Evolutionary conservation across 23 tunicate genomes (phyloP).

Genomic region (Ascidia mentula): DNA sequence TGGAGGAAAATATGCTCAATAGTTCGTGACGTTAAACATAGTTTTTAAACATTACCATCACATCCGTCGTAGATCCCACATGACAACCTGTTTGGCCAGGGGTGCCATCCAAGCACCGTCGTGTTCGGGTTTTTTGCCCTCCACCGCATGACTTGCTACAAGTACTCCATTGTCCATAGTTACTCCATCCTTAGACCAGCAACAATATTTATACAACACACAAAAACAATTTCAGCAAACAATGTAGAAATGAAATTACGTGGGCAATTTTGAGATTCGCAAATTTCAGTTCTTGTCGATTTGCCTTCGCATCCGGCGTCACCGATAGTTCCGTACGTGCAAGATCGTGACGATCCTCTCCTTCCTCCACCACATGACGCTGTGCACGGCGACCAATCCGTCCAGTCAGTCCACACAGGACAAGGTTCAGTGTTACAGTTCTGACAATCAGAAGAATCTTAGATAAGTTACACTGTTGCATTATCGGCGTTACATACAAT

Average conservation of each 20-base stretch:
- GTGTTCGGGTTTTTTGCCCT: slow-evolving; percentile 12
- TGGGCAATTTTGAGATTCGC: slow-evolving; percentile 14
- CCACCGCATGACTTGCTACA: slow-evolving; percentile 29
- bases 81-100: slow-evolving; percentile 19
- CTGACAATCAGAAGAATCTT: not conserved
- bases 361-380: slow-evolving; percentile 38
- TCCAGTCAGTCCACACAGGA: slow-evolving; percentile 27
- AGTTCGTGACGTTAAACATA: no score
- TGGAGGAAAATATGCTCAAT: no score
- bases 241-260: not conserved
- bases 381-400: slow-evolving; percentile 21
- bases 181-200: not conserved
- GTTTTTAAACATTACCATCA: not conserved
- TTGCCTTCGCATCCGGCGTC: slow-evolving; percentile 29
- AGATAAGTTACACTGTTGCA: not conserved
- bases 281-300: not conserved
- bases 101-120: slow-evolving; percentile 16
- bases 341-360: not conserved
- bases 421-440: slow-evolving; percentile 23
- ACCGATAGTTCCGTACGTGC: slow-evolving; percentile 22
- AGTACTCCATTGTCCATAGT: not conserved
- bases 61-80: not conserved
- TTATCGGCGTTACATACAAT: slow-evolving; percentile 1
- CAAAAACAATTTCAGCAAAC: not conserved
- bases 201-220: not conserved